These are phyloP conservation scores for Dyspetes luteomarginatus DNA, from an alignment of 2,888 invertebrate genomes.

Conservation along the genomic window DNA sequence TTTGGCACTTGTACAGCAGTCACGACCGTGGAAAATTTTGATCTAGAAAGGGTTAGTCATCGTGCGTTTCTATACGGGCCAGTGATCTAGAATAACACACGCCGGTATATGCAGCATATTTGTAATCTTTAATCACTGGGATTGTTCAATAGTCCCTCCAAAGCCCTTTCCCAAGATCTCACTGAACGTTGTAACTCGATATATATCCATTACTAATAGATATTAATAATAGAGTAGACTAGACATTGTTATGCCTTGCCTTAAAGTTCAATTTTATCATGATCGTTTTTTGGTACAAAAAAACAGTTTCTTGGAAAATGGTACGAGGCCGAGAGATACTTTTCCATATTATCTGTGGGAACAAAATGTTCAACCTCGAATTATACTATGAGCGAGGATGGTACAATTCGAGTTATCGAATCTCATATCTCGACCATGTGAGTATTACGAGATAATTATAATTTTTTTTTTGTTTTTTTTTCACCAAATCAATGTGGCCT, in stretches of 20 bases:
- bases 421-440: constrained; percentile 84
- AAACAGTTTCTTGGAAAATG: constrained; percentile 90
- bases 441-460: constrained; percentile 73
- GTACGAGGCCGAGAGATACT: constrained; percentile 91
- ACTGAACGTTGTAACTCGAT: background rate
- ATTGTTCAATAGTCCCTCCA: background rate
- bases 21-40: constrained; percentile 86
- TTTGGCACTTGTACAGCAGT: constrained; percentile 88
- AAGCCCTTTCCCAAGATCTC: background rate
- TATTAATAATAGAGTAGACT: too few relatives aligned
- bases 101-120: background rate
- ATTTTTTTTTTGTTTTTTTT: constrained; percentile 11
- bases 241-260: background rate
- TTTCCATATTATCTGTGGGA: constrained; percentile 90
- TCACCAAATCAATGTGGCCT: background rate
- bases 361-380: constrained; percentile 90
- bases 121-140: background rate
- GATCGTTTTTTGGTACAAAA: constrained; percentile 8
- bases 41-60: constrained; percentile 85
- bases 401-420: constrained; percentile 83
- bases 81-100: too few relatives aligned
- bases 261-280: background rate
- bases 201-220: constrained; percentile 34
- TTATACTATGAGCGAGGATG: constrained; percentile 85
- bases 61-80: too few relatives aligned